These are phyloP conservation scores for Sinonovacula constricta DNA, from an alignment of 1,140 invertebrate genomes.

Conservation along the genomic window DNA sequence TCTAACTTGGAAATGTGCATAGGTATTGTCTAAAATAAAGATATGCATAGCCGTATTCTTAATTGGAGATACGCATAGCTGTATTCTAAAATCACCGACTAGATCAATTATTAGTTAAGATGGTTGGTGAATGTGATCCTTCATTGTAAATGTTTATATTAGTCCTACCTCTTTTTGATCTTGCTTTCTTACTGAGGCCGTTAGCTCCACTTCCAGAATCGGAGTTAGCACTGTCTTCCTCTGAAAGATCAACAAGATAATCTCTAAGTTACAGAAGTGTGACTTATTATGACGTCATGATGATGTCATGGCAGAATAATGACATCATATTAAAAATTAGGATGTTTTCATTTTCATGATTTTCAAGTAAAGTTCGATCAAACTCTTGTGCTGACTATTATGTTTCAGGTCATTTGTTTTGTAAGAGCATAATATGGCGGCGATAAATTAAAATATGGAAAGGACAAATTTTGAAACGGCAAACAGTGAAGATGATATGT, in stretches of 20 bases:
- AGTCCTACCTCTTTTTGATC: constrained; percentile 50
- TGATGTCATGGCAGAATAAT: neutral
- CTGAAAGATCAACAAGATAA: constrained; percentile 15
- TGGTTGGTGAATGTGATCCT: too few relatives aligned
- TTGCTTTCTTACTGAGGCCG: constrained; percentile 41
- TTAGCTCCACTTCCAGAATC: constrained; percentile 13
- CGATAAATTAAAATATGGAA: too few relatives aligned
- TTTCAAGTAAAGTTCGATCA: neutral
- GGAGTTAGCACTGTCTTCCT: constrained; percentile 23
- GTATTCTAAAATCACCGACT: too few relatives aligned
- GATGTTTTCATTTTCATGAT: neutral
- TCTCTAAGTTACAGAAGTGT: neutral
- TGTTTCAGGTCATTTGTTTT: neutral
- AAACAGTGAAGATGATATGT: too few relatives aligned
- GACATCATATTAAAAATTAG: neutral
- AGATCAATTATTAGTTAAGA: too few relatives aligned
- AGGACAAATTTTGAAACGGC: too few relatives aligned
- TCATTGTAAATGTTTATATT: too few relatives aligned
- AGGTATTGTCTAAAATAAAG: too few relatives aligned
- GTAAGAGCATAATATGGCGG: too few relatives aligned
- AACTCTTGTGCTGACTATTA: neutral
- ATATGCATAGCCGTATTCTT: too few relatives aligned
- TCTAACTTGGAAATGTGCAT: too few relatives aligned
- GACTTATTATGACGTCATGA: neutral
- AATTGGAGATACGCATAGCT: too few relatives aligned